A percentile compares a stretch with the other conserved stretches of the same genome.
Conservation (phyloP, 1,140 invertebrate genomes). For the Aporrectodea caliginosa region DNA sequence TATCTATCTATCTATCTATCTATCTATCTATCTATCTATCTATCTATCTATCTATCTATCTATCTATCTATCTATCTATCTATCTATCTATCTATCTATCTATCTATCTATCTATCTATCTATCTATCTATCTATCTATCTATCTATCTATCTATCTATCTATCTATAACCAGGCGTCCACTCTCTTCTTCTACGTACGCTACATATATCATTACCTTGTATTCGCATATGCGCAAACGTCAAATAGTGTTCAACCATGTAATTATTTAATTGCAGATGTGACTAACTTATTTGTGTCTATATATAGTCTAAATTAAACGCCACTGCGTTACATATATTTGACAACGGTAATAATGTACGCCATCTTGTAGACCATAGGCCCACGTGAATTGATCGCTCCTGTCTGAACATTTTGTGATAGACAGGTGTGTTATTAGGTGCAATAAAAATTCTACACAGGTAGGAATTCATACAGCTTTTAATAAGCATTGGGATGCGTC, state of each 20-base stretch:
- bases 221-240: too few relatives aligned
- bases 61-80: constrained; percentile 3
- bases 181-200: not conserved
- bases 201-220: not conserved
- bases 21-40: constrained; percentile 3
- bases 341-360: too few relatives aligned
- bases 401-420: too few relatives aligned
- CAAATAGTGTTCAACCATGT: not conserved
- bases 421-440: too few relatives aligned
- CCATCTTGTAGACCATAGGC: too few relatives aligned
- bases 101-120: constrained; percentile 3
- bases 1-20: constrained; percentile 3
- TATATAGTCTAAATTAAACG: not conserved
- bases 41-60: constrained; percentile 3
- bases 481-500: too few relatives aligned
- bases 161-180: not conserved
- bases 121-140: constrained; percentile 3
- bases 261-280: not conserved
- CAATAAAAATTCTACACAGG: too few relatives aligned
- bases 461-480: too few relatives aligned
- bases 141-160: constrained; percentile 3
- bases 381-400: too few relatives aligned
- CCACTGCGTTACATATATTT: too few relatives aligned
- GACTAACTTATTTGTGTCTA: not conserved
- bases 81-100: constrained; percentile 3